Evolutionary conservation across 2,888 invertebrate species (phyloP).

Genomic region (Deroplatys truncata): DNA sequence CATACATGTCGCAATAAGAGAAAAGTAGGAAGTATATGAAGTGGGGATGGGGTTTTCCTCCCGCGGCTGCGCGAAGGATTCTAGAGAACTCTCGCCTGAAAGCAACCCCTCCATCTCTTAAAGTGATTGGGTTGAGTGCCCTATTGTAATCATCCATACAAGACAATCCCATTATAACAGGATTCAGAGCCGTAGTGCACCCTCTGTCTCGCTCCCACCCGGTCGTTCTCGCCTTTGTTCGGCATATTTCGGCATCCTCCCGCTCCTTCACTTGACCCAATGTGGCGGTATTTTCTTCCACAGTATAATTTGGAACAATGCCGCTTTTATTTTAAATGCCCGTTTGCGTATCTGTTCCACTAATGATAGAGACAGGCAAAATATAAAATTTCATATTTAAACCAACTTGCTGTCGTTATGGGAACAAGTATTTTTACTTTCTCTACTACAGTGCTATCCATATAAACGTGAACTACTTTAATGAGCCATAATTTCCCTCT

Average conservation of each 20-base stretch:
- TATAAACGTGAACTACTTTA: too few species aligned
- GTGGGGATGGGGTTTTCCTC: background rate
- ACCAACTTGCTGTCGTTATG: too few species aligned
- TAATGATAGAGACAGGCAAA: too few species aligned
- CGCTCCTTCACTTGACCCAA: background rate
- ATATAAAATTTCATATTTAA: too few species aligned
- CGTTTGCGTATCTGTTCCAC: too few species aligned
- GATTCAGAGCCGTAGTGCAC: constrained; percentile 7
- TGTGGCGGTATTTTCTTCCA: background rate
- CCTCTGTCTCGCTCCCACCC: background rate
- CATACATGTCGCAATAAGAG: background rate
- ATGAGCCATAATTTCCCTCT: too few species aligned
- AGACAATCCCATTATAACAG: constrained; percentile 47
- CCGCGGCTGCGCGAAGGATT: background rate
- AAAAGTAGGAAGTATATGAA: background rate
- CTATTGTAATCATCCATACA: constrained; percentile 46
- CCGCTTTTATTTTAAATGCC: too few species aligned
- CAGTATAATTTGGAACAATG: too few species aligned
- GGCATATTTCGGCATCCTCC: background rate
- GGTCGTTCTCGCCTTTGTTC: background rate
- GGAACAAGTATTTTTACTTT: too few species aligned
- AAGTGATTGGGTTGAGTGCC: constrained; percentile 43
- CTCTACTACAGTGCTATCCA: too few species aligned
- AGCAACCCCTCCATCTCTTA: constrained; percentile 25
- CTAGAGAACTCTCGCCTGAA: background rate